These are phyloP conservation scores for Babyrousa celebensis DNA, from an alignment of 2,797 vertebrate species.

Conservation along the genomic window DNA sequence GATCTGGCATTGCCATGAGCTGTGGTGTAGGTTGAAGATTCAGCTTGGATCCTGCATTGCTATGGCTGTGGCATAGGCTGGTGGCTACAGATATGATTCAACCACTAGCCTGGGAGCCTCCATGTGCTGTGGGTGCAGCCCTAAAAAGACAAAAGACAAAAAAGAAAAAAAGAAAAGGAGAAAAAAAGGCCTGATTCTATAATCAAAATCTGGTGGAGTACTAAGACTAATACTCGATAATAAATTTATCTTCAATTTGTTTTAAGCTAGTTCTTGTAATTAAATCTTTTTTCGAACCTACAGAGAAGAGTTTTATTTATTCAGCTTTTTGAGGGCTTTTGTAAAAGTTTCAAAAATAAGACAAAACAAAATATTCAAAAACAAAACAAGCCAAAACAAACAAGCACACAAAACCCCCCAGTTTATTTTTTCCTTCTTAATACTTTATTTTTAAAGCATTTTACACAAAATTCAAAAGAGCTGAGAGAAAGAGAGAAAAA, in stretches of 20 bases:
- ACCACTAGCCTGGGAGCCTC: too few species aligned
- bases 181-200: neutral
- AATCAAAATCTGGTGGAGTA: neutral
- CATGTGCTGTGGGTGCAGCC: too few species aligned
- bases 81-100: too few species aligned
- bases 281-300: neutral
- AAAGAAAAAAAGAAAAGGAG: too few species aligned
- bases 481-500: neutral
- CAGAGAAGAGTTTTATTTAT: neutral
- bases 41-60: too few species aligned
- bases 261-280: neutral
- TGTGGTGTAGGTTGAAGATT: too few species aligned
- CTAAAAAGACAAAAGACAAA: too few species aligned
- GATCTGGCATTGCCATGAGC: too few species aligned
- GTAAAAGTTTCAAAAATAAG: slow-evolving; percentile 32
- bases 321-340: neutral
- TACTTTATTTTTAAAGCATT: slow-evolving; percentile 13
- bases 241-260: slow-evolving; percentile 42
- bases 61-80: too few species aligned
- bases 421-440: neutral
- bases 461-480: neutral
- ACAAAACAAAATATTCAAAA: neutral
- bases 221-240: neutral
- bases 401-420: neutral
- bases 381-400: neutral